These are phyloP conservation scores for Arenaria interpres DNA, from an alignment of 2,113 vertebrate species.

Conservation along the genomic window DNA sequence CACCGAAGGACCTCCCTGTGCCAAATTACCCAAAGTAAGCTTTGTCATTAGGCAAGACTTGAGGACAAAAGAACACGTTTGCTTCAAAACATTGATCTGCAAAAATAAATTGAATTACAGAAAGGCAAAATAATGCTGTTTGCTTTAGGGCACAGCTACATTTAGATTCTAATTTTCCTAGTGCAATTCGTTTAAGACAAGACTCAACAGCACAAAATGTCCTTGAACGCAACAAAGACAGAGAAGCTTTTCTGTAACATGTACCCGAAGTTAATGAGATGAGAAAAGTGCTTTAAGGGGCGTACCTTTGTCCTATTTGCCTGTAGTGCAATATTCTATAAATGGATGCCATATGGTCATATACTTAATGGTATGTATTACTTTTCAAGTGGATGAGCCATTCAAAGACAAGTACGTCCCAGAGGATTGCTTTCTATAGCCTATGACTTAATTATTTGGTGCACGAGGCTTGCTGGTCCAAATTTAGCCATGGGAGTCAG, in stretches of 20 bases:
- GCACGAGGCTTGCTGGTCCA: slow-evolving; percentile 18
- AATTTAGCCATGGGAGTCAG: slow-evolving; percentile 16
- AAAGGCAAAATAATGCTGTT: slow-evolving; percentile 25
- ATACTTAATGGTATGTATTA: slow-evolving; percentile 34
- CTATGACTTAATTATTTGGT: slow-evolving; percentile 49
- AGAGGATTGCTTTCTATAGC: slow-evolving; percentile 48
- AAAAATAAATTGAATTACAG: slow-evolving; percentile 44
- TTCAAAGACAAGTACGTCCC: slow-evolving; percentile 33
- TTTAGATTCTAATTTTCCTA: slow-evolving; percentile 45
- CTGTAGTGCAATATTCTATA: slow-evolving; percentile 48
- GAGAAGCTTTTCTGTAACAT: background rate
- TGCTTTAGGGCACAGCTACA: slow-evolving; percentile 43
- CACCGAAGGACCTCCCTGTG: fast-evolving
- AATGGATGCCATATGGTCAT: slow-evolving; percentile 61
- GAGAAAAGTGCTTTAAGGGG: background rate
- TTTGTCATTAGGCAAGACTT: background rate
- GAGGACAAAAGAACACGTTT: slow-evolving; percentile 12
- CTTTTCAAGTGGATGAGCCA: slow-evolving; percentile 54
- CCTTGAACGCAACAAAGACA: slow-evolving; percentile 17
- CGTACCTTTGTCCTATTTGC: slow-evolving; percentile 26
- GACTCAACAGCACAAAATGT: background rate
- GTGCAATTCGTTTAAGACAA: slow-evolving; percentile 30
- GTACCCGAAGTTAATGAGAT: slow-evolving; percentile 50
- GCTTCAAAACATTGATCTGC: slow-evolving; percentile 19
- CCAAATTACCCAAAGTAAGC: background rate